Conservation (phyloP, 2,113 vertebrate species). For the Tor tambroides region DNA sequence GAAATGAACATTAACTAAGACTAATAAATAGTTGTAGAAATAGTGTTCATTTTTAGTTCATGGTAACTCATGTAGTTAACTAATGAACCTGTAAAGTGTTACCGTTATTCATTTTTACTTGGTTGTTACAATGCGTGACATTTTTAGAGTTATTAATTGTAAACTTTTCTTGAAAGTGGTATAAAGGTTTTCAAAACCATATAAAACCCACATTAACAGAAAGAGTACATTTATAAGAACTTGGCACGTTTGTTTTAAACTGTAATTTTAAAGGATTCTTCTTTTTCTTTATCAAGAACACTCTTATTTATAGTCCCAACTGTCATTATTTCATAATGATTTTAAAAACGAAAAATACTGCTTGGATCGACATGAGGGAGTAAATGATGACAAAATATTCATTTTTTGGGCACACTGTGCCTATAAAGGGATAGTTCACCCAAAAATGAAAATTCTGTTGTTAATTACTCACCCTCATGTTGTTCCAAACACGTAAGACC, state of each 20-base stretch:
- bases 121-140: background rate
- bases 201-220: background rate
- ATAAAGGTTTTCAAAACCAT: background rate
- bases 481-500: too few relatives aligned
- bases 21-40: too few relatives aligned
- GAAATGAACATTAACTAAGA: too few relatives aligned
- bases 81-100: too few relatives aligned
- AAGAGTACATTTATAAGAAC: background rate
- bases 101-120: background rate
- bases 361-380: background rate
- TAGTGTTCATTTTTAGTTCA: too few relatives aligned
- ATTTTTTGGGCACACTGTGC: background rate
- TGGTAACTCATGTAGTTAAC: too few relatives aligned
- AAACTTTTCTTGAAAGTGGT: background rate
- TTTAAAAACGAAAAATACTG: background rate
- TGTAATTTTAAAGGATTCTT: background rate
- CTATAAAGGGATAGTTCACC: too few relatives aligned
- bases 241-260: background rate
- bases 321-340: background rate
- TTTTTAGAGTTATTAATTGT: background rate
- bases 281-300: background rate
- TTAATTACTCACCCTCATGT: too few relatives aligned
- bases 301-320: background rate
- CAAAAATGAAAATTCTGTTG: too few relatives aligned
- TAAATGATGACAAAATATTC: background rate